Conservation (phyloP, 2,797 vertebrate genomes). For the Ptychadena robeensis region DNA sequence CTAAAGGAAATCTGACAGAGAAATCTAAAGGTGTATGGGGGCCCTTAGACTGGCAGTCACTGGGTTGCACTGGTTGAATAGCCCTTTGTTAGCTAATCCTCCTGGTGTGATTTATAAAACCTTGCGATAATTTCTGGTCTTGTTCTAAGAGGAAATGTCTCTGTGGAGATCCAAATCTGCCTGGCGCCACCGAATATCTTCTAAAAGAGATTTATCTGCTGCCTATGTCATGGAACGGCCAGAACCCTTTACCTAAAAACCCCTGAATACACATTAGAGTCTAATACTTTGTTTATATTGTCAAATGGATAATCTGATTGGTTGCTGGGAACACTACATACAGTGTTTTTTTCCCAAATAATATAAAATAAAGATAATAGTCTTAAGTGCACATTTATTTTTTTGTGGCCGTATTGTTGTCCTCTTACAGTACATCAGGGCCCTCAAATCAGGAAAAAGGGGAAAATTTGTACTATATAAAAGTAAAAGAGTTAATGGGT, state of each 20-base stretch:
- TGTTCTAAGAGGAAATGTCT: not conserved
- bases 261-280: not conserved
- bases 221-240: not conserved
- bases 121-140: slow-evolving; percentile 20
- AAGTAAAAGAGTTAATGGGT: not conserved
- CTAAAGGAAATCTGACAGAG: no score
- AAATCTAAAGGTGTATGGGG: no score
- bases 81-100: slow-evolving; percentile 41
- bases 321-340: not conserved
- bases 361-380: not conserved
- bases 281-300: not conserved
- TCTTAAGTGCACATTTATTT: no score
- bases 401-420: no score
- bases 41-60: slow-evolving; percentile 7
- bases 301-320: not conserved
- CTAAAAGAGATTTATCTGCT: not conserved
- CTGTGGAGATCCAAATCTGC: not conserved
- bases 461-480: no score
- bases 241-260: not conserved
- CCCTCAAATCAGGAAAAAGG: no score
- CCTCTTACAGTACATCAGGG: no score
- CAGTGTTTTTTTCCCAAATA: not conserved
- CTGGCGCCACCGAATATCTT: slow-evolving; percentile 3
- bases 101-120: slow-evolving; percentile 21
- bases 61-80: not conserved